Percentiles rank a stretch among this genome's conserved stretches.
phyloP scores from a whole-genome alignment of 1,140 invertebrate genomes.

The Manduca sexta region DNA sequence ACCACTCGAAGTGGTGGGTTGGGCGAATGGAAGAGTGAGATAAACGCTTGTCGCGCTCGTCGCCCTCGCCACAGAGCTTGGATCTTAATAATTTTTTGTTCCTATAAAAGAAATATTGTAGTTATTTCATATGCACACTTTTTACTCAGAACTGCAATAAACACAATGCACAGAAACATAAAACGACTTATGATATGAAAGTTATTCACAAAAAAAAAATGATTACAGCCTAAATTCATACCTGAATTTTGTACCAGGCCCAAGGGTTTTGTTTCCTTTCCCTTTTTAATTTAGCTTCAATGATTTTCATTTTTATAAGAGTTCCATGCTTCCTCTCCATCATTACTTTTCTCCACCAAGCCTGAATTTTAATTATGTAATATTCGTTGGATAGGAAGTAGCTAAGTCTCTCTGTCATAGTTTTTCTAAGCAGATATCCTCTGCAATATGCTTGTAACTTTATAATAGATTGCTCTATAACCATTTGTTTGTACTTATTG shows the following conservation, averaged over 20 bases:
- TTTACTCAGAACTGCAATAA: too few species aligned
- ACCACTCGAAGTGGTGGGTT: slow-evolving; percentile 83
- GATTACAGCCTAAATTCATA: too few species aligned
- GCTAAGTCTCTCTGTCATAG: slow-evolving; percentile 62
- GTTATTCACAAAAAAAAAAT: too few species aligned
- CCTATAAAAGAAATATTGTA: slow-evolving; percentile 47
- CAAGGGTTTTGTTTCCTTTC: slow-evolving; percentile 59
- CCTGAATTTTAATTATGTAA: slow-evolving; percentile 77
- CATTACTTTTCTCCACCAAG: slow-evolving; percentile 77
- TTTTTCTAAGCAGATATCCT: slow-evolving; percentile 77
- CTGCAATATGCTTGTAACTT: slow-evolving; percentile 77
- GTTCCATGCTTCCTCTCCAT: slow-evolving; percentile 71
- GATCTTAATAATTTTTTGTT: slow-evolving; percentile 77
- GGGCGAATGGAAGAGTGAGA: slow-evolving; percentile 75
- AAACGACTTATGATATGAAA: too few species aligned
- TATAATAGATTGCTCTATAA: slow-evolving; percentile 55
- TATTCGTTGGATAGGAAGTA: slow-evolving; percentile 72
- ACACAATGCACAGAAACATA: too few species aligned
- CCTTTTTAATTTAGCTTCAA: slow-evolving; percentile 48
- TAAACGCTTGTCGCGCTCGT: slow-evolving; percentile 74
- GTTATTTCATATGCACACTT: too few species aligned
- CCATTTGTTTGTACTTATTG: slow-evolving; percentile 47
- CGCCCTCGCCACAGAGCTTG: slow-evolving; percentile 80
- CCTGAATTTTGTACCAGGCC: slow-evolving; percentile 71
- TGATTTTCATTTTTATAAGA: slow-evolving; percentile 59